Conservation (phyloP, 2,113 vertebrate species). For the Coracopsis vasa region DNA sequence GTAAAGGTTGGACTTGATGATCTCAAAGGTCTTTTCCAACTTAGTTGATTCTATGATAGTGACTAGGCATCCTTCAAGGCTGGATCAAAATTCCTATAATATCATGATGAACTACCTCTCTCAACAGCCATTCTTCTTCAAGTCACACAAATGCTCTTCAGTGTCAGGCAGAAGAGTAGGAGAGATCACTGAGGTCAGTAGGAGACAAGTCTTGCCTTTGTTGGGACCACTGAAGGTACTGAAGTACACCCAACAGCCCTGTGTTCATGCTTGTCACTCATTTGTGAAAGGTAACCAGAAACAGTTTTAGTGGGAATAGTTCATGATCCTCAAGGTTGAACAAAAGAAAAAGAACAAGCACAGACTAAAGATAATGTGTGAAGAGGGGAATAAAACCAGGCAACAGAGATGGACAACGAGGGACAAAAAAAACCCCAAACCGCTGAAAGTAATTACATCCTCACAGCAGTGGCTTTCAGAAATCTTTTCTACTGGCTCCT, state of each 20-base stretch:
- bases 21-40: not conserved
- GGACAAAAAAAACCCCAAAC: accelerated
- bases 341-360: not conserved
- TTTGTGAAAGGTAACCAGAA: not conserved
- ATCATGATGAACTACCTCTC: not conserved
- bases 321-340: not conserved
- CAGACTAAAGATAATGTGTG: not conserved
- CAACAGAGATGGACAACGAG: not conserved
- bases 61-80: not conserved
- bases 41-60: not conserved
- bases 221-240: not conserved
- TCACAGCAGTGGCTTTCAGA: not conserved
- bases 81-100: not conserved
- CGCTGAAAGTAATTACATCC: not conserved
- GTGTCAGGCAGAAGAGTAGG: not conserved
- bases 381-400: not conserved
- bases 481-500: not conserved
- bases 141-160: not conserved
- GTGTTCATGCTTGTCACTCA: not conserved
- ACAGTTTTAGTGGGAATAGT: not conserved
- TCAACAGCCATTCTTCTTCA: not conserved
- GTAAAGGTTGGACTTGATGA: not conserved
- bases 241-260: not conserved
- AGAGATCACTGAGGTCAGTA: not conserved
- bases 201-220: not conserved